Percentiles rank a stretch among this genome's conserved stretches.
These are phyloP conservation scores for Nibea coibor DNA, from an alignment of 2,113 vertebrate species.

Conservation along the genomic window DNA sequence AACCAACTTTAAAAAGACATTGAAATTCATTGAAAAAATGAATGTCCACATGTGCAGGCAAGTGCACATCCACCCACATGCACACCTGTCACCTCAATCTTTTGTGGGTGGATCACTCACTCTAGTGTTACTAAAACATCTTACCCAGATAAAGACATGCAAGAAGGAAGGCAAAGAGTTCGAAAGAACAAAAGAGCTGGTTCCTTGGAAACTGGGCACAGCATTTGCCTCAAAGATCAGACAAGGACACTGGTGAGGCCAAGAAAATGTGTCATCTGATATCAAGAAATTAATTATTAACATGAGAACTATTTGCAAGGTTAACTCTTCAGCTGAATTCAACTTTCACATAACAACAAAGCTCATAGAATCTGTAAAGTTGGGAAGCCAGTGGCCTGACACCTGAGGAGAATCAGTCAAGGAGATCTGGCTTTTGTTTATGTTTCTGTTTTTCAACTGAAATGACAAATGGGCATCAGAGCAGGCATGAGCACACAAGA, in stretches of 20 bases:
- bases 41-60: slow-evolving; percentile 29
- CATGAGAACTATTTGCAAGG: not conserved
- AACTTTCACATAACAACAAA: not conserved
- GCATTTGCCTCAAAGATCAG: not conserved
- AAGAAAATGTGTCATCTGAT: not conserved
- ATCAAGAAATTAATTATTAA: slow-evolving; percentile 13
- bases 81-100: slow-evolving; percentile 43
- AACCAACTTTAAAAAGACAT: too few relatives aligned
- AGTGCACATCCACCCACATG: slow-evolving; percentile 28
- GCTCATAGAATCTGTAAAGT: not conserved
- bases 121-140: not conserved
- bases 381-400: not conserved
- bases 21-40: not conserved
- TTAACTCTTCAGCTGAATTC: not conserved
- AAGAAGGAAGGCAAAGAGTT: not conserved
- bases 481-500: slow-evolving; percentile 20
- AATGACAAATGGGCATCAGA: slow-evolving; percentile 44
- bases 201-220: not conserved
- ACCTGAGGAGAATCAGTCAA: slow-evolving; percentile 6
- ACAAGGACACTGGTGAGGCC: not conserved
- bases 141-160: not conserved
- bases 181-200: slow-evolving; percentile 6
- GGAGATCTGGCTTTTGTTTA: slow-evolving; percentile 31
- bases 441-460: slow-evolving; percentile 32
- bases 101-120: slow-evolving; percentile 12